Base-by-base conservation (phyloP, 2,797 vertebrate species). In the Danio albolineatus region DNA sequence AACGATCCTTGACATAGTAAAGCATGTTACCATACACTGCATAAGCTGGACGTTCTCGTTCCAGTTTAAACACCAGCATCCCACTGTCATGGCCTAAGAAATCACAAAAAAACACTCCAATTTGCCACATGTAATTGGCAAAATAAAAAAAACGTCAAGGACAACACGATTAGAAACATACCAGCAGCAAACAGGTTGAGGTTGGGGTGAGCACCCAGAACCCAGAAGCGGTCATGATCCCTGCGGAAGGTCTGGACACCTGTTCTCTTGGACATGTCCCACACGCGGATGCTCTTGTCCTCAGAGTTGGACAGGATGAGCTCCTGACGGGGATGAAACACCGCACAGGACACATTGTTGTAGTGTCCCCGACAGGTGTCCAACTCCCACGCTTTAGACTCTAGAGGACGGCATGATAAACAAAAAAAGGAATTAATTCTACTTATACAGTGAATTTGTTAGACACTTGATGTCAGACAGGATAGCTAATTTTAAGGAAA, bases 241-340 rank as follows among this genome's bases (percentile, higher is more conserved):
- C 97, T 90, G 8, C 97, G 95, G 88, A 99, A 99, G 17, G 98
- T 99, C 87, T 99, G 98, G 73, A 99, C 97, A 0, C 98, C 98
- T 0, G 97, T 99, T 80, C 98, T 96, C 84, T 99, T 99, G 69
- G 97, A 99, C 97, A 99, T 99, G 60, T 99, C 98, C 98, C 98
- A 99, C 41, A 99, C 98, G 0, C 97, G 92, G 90, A 99, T 99
- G 89, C 98, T 99, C 88, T 99, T 99, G 91, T 99, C 98, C 86
- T 99, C 98, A 0, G 97, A 99, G 90, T 99, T 99, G 82, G 97
- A 99, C 75, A 99, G 95, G 84, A 99, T 99, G 62, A 99, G 92
- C 81, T 99, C 98, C 91, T 99, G 98, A 1, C 97, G 96, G 0
- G 97, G 98, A 87, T 99, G 98, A 88, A 99, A 99, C 17, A 97